Evolutionary conservation across 2,113 vertebrate genomes (phyloP).

Genomic region (Spermophilus dauricus): DNA sequence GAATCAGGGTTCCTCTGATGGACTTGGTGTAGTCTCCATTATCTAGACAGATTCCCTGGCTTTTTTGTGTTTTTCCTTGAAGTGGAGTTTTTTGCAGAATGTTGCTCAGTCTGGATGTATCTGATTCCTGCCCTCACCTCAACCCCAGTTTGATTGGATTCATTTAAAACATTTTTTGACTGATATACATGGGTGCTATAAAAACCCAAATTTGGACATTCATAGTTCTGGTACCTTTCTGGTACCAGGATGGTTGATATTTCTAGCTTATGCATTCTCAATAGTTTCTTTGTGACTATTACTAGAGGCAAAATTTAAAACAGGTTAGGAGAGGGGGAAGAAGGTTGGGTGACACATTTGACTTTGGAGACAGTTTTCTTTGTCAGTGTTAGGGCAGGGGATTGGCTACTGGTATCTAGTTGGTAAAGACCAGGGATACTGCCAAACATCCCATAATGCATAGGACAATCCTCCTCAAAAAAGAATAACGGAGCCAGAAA

Average conservation of each 20-base stretch:
- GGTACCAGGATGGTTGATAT: neutral
- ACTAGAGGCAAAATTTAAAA: neutral
- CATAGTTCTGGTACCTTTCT: neutral
- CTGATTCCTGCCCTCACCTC: neutral
- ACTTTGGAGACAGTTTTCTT: neutral
- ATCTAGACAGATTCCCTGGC: neutral
- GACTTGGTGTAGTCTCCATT: neutral
- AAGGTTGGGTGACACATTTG: neutral
- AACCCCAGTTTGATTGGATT: neutral
- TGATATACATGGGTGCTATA: neutral
- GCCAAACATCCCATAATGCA: neutral
- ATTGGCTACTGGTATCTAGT: neutral
- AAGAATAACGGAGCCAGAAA: neutral
- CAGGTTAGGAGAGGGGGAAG: neutral
- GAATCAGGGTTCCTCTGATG: neutral
- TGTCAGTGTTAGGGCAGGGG: neutral
- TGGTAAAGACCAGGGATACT: neutral
- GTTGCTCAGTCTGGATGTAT: neutral
- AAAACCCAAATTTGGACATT: neutral
- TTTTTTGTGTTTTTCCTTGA: neutral
- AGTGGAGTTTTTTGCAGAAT: neutral
- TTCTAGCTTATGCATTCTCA: neutral
- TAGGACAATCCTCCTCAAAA: neutral
- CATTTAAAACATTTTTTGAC: neutral
- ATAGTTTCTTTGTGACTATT: neutral